Evolutionary conservation across 1,140 invertebrate genomes (phyloP), one percentile per base, ranked within the genome.

Genomic region (Drosophila tropicalis): DNA sequence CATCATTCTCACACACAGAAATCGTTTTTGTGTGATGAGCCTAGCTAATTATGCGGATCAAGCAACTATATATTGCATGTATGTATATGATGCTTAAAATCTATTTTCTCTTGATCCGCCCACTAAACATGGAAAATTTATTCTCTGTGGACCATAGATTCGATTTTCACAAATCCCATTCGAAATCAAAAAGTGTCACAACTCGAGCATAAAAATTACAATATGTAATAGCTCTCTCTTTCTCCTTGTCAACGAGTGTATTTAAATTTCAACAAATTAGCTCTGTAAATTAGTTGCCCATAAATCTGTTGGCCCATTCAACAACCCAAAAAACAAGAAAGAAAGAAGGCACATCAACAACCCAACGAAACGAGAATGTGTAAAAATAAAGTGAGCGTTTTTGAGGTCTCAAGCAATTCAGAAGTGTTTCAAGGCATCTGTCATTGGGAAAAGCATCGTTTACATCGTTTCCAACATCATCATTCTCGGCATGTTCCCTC

Each of bases 231-330:
- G 75, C 62, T 62, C 54, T 62, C 10, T 7, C 12, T 7, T 2
- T 10, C 19, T 19, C 10, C 44, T 51, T 22, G 44, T 22, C 44
- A 51, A 51, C 70, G 81, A 72, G 62, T 80, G 61, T 76, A 69
- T 79, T 79, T 76, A 67, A 79, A 66, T 73, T 67, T 61, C 64
- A 82, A 76, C 83, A 86, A 87, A 86, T 86, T 86, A 83, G 76
- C 76, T 82, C 73, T 67, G 69, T 76, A 69, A 79, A 76, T 87
- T 87, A 87, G 79, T 76, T 83, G 83, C 83, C 83, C 80, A 79
- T 86, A 86, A 86, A 87, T 87, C 79, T 70, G 67, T 22, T 72
- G 68, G 56, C 56, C 56, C 67, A 71, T 63, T 86, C 29, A 29
- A 29, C 29, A 29, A 29, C 5, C 29, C 29, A 29, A 29, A 29